Percentiles rank a stretch among this genome's conserved stretches.
Conservation (phyloP, 2,113 vertebrate species). For the Ibidorhyncha struthersii region DNA sequence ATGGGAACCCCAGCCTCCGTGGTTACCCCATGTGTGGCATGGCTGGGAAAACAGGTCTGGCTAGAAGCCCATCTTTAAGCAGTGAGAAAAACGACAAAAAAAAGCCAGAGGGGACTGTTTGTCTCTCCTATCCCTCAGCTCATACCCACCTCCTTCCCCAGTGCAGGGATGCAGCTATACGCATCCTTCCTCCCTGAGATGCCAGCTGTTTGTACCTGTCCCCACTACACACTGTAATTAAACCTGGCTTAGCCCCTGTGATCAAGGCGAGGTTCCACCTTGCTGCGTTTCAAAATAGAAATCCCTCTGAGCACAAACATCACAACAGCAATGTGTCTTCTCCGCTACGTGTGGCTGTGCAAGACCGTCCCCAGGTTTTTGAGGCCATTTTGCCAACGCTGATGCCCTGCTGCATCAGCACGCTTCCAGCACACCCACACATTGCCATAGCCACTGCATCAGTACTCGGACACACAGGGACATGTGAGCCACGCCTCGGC, state of each 20-base stretch:
- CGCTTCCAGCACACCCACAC: background rate
- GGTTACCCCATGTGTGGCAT: rapidly evolving
- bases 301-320: background rate
- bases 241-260: background rate
- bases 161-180: background rate
- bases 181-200: background rate
- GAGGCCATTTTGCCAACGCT: background rate
- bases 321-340: rapidly evolving
- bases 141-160: background rate
- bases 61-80: background rate
- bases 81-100: background rate
- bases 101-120: background rate
- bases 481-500: rapidly evolving
- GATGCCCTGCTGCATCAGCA: background rate
- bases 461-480: rapidly evolving
- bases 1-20: background rate
- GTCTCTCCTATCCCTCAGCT: background rate
- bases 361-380: background rate
- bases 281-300: background rate
- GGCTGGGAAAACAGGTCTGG: background rate
- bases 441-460: rapidly evolving
- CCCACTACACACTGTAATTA: background rate
- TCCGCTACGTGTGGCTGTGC: rapidly evolving
- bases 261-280: background rate
- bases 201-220: background rate